phyloP scores from a whole-genome alignment of 2,888 invertebrate genomes.

The Diadegma fenestrale region DNA sequence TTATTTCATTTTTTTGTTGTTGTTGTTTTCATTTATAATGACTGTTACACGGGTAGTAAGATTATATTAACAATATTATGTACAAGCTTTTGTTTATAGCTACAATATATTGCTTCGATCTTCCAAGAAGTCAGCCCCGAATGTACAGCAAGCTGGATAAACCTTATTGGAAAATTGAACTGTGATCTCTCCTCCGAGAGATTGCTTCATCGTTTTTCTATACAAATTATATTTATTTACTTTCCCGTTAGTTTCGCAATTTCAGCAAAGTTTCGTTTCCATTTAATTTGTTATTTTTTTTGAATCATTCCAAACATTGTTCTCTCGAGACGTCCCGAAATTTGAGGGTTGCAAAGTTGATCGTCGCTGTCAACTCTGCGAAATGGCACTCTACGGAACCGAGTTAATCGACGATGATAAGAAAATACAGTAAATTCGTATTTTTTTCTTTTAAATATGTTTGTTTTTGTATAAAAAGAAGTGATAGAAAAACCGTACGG shows the following conservation, averaged over 20 bases:
- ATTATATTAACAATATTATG: conserved; percentile 82
- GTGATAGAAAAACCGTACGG: conserved; percentile 69
- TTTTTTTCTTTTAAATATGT: conserved; percentile 37
- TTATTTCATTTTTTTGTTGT: conserved; percentile 68
- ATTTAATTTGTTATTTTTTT: conserved; percentile 49
- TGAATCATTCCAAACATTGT: conserved; percentile 49
- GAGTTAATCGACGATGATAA: conserved; percentile 75
- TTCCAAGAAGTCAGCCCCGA: conserved; percentile 74
- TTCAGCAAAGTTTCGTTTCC: conserved; percentile 59
- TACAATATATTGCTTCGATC: conserved; percentile 76
- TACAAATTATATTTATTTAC: conserved; percentile 37
- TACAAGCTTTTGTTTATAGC: conserved; percentile 78
- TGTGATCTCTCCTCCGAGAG: conserved; percentile 48
- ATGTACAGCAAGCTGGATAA: conserved; percentile 69
- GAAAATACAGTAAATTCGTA: conserved; percentile 75
- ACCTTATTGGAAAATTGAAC: conserved; percentile 65
- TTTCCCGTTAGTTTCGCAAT: conserved; percentile 43
- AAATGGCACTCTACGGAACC: conserved; percentile 81
- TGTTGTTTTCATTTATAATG: conserved; percentile 78
- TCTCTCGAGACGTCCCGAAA: conserved; percentile 52
- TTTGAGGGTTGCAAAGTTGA: conserved; percentile 72
- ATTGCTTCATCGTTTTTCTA: conserved; percentile 19
- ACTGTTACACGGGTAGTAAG: conserved; percentile 81
- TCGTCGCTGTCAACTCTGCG: conserved; percentile 66
- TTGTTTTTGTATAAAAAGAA: conserved; percentile 69